Evolutionary conservation across 2,888 invertebrate genomes (phyloP).

Genomic region (Sepiola atlantica): DNA sequence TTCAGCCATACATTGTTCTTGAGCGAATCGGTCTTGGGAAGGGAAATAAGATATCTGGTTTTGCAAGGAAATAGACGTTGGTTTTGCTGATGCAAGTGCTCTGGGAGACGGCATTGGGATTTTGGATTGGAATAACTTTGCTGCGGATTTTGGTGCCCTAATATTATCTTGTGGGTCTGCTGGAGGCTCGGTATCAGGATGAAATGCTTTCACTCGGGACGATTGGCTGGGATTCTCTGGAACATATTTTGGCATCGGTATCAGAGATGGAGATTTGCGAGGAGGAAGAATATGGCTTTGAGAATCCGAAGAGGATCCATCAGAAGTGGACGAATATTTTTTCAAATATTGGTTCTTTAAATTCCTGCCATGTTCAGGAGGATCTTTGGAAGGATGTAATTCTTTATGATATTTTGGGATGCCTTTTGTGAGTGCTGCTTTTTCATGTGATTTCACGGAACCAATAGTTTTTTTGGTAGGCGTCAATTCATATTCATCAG

Average conservation of each 20-base stretch:
- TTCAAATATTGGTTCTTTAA: neutral
- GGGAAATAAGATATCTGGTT: neutral
- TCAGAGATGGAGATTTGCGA: constrained; percentile 9
- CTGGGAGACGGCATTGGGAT: neutral
- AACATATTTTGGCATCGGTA: neutral
- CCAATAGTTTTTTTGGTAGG: neutral
- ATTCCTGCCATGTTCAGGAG: neutral
- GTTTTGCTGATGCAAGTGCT: neutral
- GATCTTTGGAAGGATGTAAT: neutral
- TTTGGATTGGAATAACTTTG: neutral
- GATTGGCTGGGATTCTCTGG: neutral
- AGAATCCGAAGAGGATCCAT: neutral
- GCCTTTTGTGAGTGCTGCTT: neutral
- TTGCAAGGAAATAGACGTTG: neutral
- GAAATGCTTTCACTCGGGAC: neutral
- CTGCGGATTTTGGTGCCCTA: neutral
- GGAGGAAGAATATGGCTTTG: neutral
- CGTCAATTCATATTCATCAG: neutral
- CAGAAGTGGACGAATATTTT: neutral
- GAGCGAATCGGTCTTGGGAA: neutral
- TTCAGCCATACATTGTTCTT: neutral
- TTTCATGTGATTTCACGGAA: neutral
- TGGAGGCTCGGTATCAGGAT: neutral
- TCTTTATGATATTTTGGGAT: neutral
- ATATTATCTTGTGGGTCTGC: neutral